Conservation (phyloP, 2,797 vertebrate species). For the Sebastes matsubarae region DNA sequence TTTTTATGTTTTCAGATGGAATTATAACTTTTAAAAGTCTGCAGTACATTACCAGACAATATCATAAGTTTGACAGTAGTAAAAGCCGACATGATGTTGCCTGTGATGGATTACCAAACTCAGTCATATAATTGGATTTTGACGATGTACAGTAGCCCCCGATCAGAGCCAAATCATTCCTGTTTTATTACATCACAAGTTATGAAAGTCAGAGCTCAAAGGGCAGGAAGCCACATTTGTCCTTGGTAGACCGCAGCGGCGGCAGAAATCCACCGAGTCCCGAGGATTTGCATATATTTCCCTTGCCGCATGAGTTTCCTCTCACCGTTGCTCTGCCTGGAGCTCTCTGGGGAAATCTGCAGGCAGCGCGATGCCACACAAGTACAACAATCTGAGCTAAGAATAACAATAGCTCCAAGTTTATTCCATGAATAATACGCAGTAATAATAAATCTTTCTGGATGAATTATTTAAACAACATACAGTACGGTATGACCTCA, state of each 20-base stretch:
- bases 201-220: conserved; percentile 21
- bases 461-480: neutral
- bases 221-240: conserved; percentile 27
- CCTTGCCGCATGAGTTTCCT: conserved; percentile 39
- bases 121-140: neutral
- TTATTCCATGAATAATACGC: conserved; percentile 24
- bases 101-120: neutral
- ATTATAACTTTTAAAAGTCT: neutral
- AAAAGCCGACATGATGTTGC: neutral
- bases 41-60: neutral
- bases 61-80: neutral
- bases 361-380: neutral
- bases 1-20: neutral
- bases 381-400: neutral
- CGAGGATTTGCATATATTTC: conserved; percentile 75
- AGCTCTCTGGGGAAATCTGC: conserved; percentile 46
- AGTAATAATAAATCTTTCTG: neutral
- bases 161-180: neutral
- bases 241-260: conserved; percentile 25
- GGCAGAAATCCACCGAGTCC: conserved; percentile 25
- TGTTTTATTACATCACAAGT: neutral
- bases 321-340: conserved; percentile 11
- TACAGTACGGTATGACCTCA: neutral
- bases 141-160: neutral
- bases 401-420: conserved; percentile 10